Evolutionary conservation across 2,797 vertebrate species (phyloP).

Genomic region (Craterocephalus amniculus): DNA sequence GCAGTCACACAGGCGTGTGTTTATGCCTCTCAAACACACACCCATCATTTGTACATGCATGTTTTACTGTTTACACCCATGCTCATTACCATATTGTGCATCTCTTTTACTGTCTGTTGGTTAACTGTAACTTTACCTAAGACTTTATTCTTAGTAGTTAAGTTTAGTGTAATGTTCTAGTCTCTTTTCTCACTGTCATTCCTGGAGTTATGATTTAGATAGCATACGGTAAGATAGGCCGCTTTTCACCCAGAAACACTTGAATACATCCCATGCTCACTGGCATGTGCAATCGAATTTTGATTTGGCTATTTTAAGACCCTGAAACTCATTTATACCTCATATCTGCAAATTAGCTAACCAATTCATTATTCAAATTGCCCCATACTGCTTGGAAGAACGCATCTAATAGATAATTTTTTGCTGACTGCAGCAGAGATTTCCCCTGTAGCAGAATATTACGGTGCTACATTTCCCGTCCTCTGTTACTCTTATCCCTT

Average conservation of each 20-base stretch:
- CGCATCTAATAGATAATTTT: slow-evolving; percentile 12
- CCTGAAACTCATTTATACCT: slow-evolving; percentile 14
- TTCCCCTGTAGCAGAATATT: slow-evolving; percentile 8
- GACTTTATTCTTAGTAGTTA: slow-evolving; percentile 13
- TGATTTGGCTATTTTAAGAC: slow-evolving; percentile 25
- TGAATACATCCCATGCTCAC: slow-evolving; percentile 55
- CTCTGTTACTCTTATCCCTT: slow-evolving; percentile 9
- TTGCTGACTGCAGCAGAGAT: slow-evolving; percentile 24
- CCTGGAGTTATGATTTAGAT: slow-evolving; percentile 32
- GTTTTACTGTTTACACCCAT: slow-evolving; percentile 16
- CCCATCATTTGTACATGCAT: slow-evolving; percentile 52
- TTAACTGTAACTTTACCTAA: slow-evolving; percentile 24
- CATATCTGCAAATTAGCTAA: slow-evolving; percentile 15
- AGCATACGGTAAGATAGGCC: slow-evolving; percentile 23
- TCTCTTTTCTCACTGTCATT: slow-evolving; percentile 14
- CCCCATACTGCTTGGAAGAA: slow-evolving; percentile 35
- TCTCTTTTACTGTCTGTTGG: slow-evolving; percentile 31
- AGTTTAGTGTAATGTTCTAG: neutral
- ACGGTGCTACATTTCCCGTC: slow-evolving; percentile 11
- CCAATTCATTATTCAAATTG: slow-evolving; percentile 41
- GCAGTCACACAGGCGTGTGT: slow-evolving; percentile 47
- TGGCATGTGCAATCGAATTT: slow-evolving; percentile 57
- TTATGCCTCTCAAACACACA: slow-evolving; percentile 28
- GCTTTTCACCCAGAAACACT: slow-evolving; percentile 45
- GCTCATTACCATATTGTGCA: slow-evolving; percentile 18